phyloP scores from a whole-genome alignment of 2,888 invertebrate genomes.

The Lepidocyrtoides sp. region DNA sequence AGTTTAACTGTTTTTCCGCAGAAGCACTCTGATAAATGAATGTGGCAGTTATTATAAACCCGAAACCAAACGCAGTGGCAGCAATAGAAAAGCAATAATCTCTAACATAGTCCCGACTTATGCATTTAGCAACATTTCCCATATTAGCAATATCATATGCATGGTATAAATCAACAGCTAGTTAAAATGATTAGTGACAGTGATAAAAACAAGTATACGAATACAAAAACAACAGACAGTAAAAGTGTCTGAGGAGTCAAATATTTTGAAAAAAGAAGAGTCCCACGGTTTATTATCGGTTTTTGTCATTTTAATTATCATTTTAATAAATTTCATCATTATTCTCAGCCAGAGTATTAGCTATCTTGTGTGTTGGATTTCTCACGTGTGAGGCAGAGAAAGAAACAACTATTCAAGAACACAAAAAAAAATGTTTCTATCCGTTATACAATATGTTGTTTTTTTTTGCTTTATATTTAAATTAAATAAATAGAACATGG shows the following conservation, averaged over 20 bases:
- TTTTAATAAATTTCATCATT: not conserved
- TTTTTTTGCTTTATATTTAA: too few relatives aligned
- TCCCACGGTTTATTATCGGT: constrained; percentile 34
- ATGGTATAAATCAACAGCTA: too few relatives aligned
- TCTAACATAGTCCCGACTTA: not conserved
- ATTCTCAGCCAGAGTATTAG: not conserved
- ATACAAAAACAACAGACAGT: not conserved
- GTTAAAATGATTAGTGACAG: not conserved
- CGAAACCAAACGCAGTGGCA: too few relatives aligned
- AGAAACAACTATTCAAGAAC: not conserved
- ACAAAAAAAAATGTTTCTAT: too few relatives aligned
- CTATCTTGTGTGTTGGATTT: constrained; percentile 24
- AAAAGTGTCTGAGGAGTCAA: not conserved
- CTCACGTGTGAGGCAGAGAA: not conserved
- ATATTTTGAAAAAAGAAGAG: constrained; percentile 6
- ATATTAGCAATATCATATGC: not conserved
- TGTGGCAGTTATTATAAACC: too few relatives aligned
- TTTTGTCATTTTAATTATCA: constrained; percentile 31
- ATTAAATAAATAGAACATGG: too few relatives aligned
- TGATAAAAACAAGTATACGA: not conserved
- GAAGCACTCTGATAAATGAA: too few relatives aligned
- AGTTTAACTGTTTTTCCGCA: too few relatives aligned
- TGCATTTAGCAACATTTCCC: not conserved
- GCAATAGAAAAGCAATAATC: too few relatives aligned
- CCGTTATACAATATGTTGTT: too few relatives aligned